These are phyloP conservation scores for Lasius platythorax DNA, from an alignment of 2,888 invertebrate species.

Conservation along the genomic window DNA sequence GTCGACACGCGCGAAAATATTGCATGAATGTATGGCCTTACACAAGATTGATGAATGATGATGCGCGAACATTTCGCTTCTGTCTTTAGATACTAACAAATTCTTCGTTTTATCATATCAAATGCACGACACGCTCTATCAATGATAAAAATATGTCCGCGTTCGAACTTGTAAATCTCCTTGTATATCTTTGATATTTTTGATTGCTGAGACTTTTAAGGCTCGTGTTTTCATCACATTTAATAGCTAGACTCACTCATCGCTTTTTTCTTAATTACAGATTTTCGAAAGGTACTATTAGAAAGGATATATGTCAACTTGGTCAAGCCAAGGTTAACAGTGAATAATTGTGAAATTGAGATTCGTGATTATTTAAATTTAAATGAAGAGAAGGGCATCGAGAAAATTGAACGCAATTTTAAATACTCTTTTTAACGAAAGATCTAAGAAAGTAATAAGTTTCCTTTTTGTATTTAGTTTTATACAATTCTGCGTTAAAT, in stretches of 20 bases:
- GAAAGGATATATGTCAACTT: background rate
- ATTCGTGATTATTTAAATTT: background rate
- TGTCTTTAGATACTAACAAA: constrained; percentile 1
- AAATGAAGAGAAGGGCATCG: background rate
- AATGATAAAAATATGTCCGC: background rate
- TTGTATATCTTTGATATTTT: background rate
- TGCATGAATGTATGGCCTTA: background rate
- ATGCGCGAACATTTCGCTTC: too few relatives aligned
- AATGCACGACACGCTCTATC: background rate
- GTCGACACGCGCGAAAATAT: constrained; percentile 16
- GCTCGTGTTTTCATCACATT: background rate
- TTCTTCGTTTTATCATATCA: background rate
- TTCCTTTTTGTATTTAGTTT: too few relatives aligned
- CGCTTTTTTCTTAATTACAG: background rate
- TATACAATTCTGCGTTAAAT: background rate
- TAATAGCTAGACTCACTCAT: background rate
- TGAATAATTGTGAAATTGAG: background rate
- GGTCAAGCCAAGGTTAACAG: background rate
- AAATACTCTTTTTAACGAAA: background rate
- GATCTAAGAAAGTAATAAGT: background rate
- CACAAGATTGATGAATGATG: constrained; percentile 34
- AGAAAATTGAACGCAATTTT: background rate
- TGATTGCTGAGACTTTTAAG: background rate
- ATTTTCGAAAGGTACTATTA: background rate
- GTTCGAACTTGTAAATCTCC: background rate